Evolutionary conservation across 2,113 vertebrate genomes (phyloP).

Genomic region (Gnathonemus longibarbis): DNA sequence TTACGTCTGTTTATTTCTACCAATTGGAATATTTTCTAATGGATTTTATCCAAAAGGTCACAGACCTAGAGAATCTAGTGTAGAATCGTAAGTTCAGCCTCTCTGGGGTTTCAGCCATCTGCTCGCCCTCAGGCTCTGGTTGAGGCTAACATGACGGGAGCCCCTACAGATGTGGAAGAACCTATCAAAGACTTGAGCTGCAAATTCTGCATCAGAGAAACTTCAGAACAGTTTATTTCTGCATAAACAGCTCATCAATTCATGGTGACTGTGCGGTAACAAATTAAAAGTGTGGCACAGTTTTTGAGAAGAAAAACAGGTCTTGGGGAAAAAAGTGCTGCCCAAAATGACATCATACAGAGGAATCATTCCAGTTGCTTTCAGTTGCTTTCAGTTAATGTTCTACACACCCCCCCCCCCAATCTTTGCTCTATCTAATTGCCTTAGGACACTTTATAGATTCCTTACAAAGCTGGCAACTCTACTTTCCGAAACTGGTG

Average conservation of each 20-base stretch:
- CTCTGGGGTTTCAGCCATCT: not conserved
- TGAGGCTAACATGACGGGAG: not conserved
- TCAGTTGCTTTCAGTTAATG: not conserved
- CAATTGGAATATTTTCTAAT: not conserved
- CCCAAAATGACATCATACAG: not conserved
- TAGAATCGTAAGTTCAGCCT: not conserved
- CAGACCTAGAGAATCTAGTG: not conserved
- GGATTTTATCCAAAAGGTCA: not conserved
- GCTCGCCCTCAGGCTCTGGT: not conserved
- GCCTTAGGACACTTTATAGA: not conserved
- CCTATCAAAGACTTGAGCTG: not conserved
- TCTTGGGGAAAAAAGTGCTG: not conserved
- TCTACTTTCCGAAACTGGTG: not conserved
- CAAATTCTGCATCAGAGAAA: not conserved
- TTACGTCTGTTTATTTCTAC: not conserved
- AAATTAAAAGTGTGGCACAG: not conserved
- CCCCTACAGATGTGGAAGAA: not conserved
- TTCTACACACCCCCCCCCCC: too few relatives aligned
- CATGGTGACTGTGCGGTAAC: not conserved
- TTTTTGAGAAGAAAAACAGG: not conserved
- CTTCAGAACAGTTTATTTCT: not conserved
- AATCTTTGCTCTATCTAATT: not conserved
- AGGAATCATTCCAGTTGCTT: not conserved
- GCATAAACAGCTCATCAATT: not conserved
- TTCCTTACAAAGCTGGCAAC: not conserved